Conservation (phyloP, 2,888 invertebrate species). For the Rhagium mordax region DNA sequence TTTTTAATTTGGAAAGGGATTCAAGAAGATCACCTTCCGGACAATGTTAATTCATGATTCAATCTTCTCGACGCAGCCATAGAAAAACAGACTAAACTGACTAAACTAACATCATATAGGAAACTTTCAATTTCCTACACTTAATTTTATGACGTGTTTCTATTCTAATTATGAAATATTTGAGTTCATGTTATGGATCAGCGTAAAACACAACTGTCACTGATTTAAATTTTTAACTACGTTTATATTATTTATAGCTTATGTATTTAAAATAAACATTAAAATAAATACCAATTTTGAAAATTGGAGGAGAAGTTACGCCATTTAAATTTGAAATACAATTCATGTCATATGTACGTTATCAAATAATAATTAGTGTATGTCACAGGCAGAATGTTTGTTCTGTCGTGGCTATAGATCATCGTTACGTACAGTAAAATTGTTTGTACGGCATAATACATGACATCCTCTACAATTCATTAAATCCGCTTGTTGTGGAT, state of each 20-base stretch:
- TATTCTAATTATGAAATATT: not conserved
- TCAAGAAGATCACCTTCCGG: too few relatives aligned
- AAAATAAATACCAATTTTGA: slow-evolving; percentile 11
- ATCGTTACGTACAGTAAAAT: slow-evolving; percentile 48
- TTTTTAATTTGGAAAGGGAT: too few relatives aligned
- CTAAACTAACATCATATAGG: too few relatives aligned
- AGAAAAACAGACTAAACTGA: too few relatives aligned
- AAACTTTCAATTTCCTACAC: too few relatives aligned
- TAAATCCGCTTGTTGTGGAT: slow-evolving; percentile 29
- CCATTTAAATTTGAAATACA: slow-evolving; percentile 37
- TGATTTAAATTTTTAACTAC: not conserved
- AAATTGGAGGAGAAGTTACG: slow-evolving; percentile 29
- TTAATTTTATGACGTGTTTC: too few relatives aligned
- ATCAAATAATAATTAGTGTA: slow-evolving; percentile 56
- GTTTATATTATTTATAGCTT: not conserved
- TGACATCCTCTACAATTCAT: slow-evolving; percentile 50
- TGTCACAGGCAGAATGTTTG: slow-evolving; percentile 54
- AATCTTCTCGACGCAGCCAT: too few relatives aligned
- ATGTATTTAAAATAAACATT: slow-evolving; percentile 11
- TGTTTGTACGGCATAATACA: slow-evolving; percentile 53
- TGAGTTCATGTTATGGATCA: not conserved
- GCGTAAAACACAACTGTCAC: not conserved
- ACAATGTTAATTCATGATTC: too few relatives aligned
- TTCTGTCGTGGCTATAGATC: slow-evolving; percentile 49
- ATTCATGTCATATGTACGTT: slow-evolving; percentile 30